These are phyloP conservation scores for Meteorus cinctellus DNA, from an alignment of 2,888 invertebrate species.

Conservation along the genomic window DNA sequence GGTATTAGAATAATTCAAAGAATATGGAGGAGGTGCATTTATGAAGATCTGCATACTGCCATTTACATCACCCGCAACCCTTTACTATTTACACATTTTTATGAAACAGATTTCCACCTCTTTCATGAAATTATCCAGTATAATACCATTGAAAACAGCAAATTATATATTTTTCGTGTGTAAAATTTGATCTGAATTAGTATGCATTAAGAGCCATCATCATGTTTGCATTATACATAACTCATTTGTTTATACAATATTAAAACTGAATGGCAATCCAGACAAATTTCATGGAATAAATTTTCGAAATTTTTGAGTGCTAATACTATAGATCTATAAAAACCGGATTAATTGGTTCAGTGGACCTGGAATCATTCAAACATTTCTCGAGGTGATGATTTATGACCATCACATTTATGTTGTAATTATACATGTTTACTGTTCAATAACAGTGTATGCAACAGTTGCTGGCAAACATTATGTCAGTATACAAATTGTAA, in stretches of 20 bases:
- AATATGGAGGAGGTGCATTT: no score
- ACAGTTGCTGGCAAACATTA: constrained; percentile 57
- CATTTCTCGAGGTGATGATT: background rate
- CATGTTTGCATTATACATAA: background rate
- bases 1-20: no score
- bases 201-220: constrained; percentile 36
- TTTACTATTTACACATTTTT: no score
- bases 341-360: background rate
- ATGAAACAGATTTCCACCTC: no score
- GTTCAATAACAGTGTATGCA: constrained; percentile 39
- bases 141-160: no score
- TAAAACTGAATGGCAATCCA: background rate
- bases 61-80: no score
- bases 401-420: constrained; percentile 63
- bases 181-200: constrained; percentile 48
- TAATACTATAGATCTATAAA: background rate
- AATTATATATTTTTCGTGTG: no score
- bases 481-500: constrained; percentile 67
- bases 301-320: background rate
- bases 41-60: no score
- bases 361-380: background rate
- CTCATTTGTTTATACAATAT: background rate
- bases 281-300: background rate
- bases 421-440: constrained; percentile 56
- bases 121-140: no score